These are phyloP conservation scores for Anastrepha ludens DNA, from an alignment of 1,140 invertebrate genomes.

Conservation along the genomic window DNA sequence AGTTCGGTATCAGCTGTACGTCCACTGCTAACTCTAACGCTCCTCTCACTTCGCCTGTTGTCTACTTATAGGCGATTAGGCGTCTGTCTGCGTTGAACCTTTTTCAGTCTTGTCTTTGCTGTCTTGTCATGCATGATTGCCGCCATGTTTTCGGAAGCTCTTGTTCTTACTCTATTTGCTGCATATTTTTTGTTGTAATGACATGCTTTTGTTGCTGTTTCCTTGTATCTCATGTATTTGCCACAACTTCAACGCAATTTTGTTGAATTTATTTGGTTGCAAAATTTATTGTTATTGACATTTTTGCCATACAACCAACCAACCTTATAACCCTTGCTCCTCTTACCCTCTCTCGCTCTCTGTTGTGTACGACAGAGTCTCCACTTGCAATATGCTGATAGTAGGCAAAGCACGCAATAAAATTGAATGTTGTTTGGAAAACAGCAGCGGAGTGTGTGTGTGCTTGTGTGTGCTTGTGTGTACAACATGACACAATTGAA, in stretches of 20 bases:
- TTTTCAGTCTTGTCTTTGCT: not conserved
- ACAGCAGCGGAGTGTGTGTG: not conserved
- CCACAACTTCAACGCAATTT: constrained; percentile 37
- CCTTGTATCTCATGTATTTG: not conserved
- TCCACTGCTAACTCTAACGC: not conserved
- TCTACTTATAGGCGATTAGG: constrained; percentile 46
- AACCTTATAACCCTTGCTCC: not conserved
- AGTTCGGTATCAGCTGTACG: not conserved
- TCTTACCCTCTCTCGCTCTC: not conserved
- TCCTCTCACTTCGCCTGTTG: not conserved
- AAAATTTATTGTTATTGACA: constrained; percentile 52
- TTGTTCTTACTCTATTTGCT: not conserved
- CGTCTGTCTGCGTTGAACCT: constrained; percentile 24
- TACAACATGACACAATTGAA: constrained; percentile 33
- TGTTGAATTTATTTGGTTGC: constrained; percentile 43
- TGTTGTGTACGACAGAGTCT: not conserved
- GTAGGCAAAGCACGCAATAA: constrained; percentile 40
- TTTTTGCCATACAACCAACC: not conserved
- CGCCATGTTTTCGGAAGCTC: constrained; percentile 5
- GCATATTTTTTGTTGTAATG: not conserved
- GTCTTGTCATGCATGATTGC: constrained; percentile 50
- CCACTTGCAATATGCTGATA: not conserved
- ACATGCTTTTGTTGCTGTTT: not conserved
- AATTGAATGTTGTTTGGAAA: not conserved
- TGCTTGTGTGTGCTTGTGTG: not conserved